Base-by-base conservation (phyloP, 2,888 invertebrate genomes). In the Tipula confusa region DNA sequence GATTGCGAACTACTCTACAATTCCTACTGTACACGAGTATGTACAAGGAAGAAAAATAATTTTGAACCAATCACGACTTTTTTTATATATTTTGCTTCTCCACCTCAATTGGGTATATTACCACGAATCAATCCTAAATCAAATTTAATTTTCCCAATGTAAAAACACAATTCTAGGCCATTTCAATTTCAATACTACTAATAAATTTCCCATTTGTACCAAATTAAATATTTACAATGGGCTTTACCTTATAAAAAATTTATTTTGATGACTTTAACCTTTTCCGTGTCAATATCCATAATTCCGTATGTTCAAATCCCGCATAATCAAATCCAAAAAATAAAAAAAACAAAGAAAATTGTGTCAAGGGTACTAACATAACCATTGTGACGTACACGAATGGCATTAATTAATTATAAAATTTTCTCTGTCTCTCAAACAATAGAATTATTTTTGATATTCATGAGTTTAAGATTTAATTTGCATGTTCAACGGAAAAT, bases 391-490 rank as follows among this genome's bases (percentile, higher is more conserved):
- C 3, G 9, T 64, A 64, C 24, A 24, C 64, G n/a, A n/a, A n/a
- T n/a, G 43, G 7, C 15, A 43, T 7, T 48, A 48, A 24, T 64
- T 64, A 24, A 64, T 64, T 64, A 64, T 24, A 64, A 18, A 64
- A 64, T 64, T 15, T n/a, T 43, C 15, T 43, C 15, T 6, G 64
- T 64, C 64, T 64, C 64, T 33, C 9, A 24, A 64, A 64, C 24
- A 64, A 64, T 64, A 64, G 24, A 18, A 64, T 9, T 64, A 24
- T 24, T 24, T 64, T 64, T 64, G 64, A 24, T 64, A 64, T 64
- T 64, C 64, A 64, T 64, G 64, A 64, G 64, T 24, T 64, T 64
- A 64, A 64, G 24, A 64, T 64, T 64, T 24, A 64, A 64, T 64
- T 64, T 64, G 64, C 64, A 64, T 64, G 64, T 24, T 24, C 24